Base-by-base conservation (phyloP, 2,888 invertebrate species). In the Leucania comma region DNA sequence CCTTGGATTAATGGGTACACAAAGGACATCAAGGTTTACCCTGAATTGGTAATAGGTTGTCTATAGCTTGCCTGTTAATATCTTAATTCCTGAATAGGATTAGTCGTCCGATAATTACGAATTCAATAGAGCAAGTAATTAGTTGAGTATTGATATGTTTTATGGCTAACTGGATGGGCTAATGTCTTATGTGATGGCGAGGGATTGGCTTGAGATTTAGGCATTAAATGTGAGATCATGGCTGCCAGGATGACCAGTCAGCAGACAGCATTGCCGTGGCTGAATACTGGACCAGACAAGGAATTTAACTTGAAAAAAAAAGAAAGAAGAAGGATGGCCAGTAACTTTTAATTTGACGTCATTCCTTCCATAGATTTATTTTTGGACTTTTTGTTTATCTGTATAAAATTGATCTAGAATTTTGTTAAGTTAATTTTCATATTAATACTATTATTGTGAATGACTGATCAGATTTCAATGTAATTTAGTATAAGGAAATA, bases 101-200 rank as follows among this genome's bases (percentile, higher is more conserved):
- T 63, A 66, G 8, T 53, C 35, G 29, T 10, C 48, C 22, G 29
- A 64, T 69, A 67, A 76, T 81, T 57, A 60, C 57, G 32, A 12
- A 81, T n/a, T 61, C 78, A 78, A 70, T 54, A 22, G 59, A 81
- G 63, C 81, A 58, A 67, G 61, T 81, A 77, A 78, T 78, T 76
- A 60, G 50, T 53, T 54, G 20, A 38, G 10, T 60, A 63, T 66
- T 67, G 66, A 54, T 29, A 57, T 81, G 53, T 50, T 66, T 50
- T 22, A 50, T 14, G 66, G 57, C 14, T 54, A 61, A 57, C 48
- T 70, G 72, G 59, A 61, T 20, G 6, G 20, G 8, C 56, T 57
- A 57, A 76, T 81, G 51, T 66, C 38, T 64, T 57, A 14, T 42
- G 8, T 20, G 32, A 62, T 54, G n/a, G 46, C 14, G 10, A 60